Conservation (phyloP, 2,113 vertebrate species). For the Lasiurus cinereus region DNA sequence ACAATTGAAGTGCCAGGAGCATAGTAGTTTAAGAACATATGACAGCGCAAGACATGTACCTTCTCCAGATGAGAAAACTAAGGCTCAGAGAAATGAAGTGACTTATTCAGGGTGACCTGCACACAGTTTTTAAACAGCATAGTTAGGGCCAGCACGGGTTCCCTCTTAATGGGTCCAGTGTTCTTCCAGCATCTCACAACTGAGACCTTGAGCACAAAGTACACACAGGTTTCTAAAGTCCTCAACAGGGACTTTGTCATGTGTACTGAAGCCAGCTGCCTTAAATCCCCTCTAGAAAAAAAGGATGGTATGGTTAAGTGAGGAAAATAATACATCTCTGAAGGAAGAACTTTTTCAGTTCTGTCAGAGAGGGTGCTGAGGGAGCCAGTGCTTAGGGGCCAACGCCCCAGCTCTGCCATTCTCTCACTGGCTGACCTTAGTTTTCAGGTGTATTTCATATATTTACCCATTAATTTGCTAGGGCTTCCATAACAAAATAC, state of each 20-base stretch:
- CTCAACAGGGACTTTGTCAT: background rate
- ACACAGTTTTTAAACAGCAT: background rate
- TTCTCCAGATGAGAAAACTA: conserved; percentile 20
- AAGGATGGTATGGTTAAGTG: background rate
- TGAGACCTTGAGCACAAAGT: background rate
- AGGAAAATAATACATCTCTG: background rate
- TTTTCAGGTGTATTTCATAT: background rate
- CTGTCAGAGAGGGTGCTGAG: background rate
- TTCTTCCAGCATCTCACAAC: background rate
- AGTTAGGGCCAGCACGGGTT: background rate
- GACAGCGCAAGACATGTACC: background rate
- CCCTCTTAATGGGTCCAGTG: background rate
- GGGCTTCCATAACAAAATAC: background rate
- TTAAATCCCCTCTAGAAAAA: background rate
- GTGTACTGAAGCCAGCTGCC: background rate
- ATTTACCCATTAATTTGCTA: background rate
- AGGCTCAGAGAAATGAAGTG: background rate
- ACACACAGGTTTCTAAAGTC: background rate
- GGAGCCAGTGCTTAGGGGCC: background rate
- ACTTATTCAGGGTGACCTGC: background rate
- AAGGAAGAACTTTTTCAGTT: background rate
- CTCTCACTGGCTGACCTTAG: background rate
- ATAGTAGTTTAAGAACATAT: background rate
- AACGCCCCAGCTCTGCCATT: background rate
- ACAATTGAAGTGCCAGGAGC: too few relatives aligned